Base-by-base conservation (phyloP, 1,140 invertebrate genomes). In the Amyelois transitella region DNA sequence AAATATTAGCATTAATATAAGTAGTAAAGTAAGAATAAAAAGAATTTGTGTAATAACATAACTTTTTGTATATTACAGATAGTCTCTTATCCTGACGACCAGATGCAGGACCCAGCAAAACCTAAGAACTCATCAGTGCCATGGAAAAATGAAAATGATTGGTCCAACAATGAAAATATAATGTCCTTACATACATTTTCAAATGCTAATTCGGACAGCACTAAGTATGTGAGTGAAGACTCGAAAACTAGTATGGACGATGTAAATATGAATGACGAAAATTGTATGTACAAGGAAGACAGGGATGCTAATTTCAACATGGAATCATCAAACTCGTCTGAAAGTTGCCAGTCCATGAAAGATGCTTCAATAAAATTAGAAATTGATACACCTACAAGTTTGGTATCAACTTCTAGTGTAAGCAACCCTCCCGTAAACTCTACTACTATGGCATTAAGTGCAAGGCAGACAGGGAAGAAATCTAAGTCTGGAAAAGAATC, bases 321-420 rank as follows among this genome's bases (percentile, higher is more conserved):
- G 81, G 85, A 88, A 56, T 86, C 82, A 18, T 88, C 85, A 49
- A 88, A 86, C 60, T 88, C 85, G 43, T 88, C 85, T 22, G 85
- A 88, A 57, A 86, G 85, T 56, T 85, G 80, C 64, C 83, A 88
- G 28, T 88, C 85, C 20, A 76, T 85, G 74, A 88, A 85, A 53
- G 85, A 86, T 54, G 57, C 69, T 5, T 61, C 71, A n/a, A 53
- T 77, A 6, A 88, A 86, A 44, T 76, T 76, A 51, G 85, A 88
- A 47, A 53, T 57, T 20, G 85, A 88, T 6, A 53, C 69, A 18
- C 59, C 63, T 6, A 69, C 70, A 10, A 78, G 67, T 62, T 52
- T 79, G 47, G 73, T 83, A 10, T 82, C 84, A 12, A 81, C 76
- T 55, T 79, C 75, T 25, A 66, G 73, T 43, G 58, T 69, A 3